Percentiles rank a stretch among this genome's conserved stretches.
Evolutionary conservation across 1,140 invertebrate species (phyloP).

Genomic region (Aphelenchoides besseyi): DNA sequence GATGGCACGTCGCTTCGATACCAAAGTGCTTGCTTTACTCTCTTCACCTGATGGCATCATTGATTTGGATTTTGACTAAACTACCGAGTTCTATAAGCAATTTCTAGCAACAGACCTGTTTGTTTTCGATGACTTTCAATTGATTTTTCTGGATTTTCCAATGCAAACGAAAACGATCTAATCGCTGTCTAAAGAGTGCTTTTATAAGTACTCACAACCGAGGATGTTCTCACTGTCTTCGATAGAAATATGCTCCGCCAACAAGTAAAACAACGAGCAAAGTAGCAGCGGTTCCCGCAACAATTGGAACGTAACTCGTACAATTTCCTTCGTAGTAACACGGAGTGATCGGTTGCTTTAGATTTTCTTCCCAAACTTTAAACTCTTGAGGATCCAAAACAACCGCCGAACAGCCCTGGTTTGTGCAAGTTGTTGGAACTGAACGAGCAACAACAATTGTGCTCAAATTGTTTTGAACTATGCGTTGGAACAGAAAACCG

Average conservation of each 20-base stretch:
- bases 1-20: constrained; percentile 40
- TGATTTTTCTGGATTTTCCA: constrained; percentile 40
- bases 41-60: neutral
- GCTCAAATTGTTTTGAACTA: constrained; percentile 15
- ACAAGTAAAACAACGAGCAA: constrained; percentile 17
- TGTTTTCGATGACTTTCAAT: constrained; percentile 50
- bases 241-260: constrained; percentile 35
- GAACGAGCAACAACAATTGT: constrained; percentile 28
- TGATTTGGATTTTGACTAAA: constrained; percentile 41
- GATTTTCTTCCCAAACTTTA: constrained; percentile 23
- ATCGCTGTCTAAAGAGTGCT: constrained; percentile 37
- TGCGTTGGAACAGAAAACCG: constrained; percentile 9
- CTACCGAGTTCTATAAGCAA: too few relatives aligned
- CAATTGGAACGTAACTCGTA: constrained; percentile 30
- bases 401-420: neutral
- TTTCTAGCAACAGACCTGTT: constrained; percentile 27
- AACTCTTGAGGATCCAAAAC: constrained; percentile 21
- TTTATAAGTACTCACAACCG: neutral
- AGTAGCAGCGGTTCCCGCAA: constrained; percentile 24
- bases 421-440: neutral
- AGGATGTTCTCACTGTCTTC: constrained; percentile 38
- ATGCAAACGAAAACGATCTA: constrained; percentile 48
- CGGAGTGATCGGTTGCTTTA: constrained; percentile 18
- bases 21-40: constrained; percentile 33
- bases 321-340: constrained; percentile 48